These are phyloP conservation scores for Meganola albula DNA, from an alignment of 2,888 invertebrate species.

Conservation along the genomic window DNA sequence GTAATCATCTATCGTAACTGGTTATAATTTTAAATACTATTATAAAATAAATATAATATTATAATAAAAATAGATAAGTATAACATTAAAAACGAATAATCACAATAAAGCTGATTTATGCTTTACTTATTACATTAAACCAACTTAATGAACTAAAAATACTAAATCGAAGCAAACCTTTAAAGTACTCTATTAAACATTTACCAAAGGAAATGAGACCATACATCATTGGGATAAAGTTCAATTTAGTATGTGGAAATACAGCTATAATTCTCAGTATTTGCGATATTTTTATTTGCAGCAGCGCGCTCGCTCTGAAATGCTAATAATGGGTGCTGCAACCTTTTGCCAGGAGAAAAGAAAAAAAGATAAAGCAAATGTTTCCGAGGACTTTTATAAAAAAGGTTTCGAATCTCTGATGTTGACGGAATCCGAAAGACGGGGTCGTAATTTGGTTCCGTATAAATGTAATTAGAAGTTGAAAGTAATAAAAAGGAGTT, in stretches of 20 bases:
- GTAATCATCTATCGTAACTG: slow-evolving; percentile 8
- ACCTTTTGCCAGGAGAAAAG: slow-evolving; percentile 24
- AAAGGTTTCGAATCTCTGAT: too few species aligned
- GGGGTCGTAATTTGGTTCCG: too few species aligned
- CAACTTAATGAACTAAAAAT: slow-evolving; percentile 26
- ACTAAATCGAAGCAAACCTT: slow-evolving; percentile 21
- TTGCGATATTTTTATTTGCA: slow-evolving; percentile 37
- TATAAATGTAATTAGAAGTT: too few species aligned
- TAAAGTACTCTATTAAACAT: slow-evolving; percentile 19
- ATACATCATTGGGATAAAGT: slow-evolving; percentile 24
- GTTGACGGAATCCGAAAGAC: too few species aligned
- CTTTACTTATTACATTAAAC: slow-evolving; percentile 21
- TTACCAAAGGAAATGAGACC: slow-evolving; percentile 31
- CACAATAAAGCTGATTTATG: slow-evolving; percentile 9
- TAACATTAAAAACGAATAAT: too few species aligned
- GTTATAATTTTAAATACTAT: slow-evolving; percentile 3
- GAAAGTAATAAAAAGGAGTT: too few species aligned
- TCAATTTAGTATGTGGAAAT: slow-evolving; percentile 18
- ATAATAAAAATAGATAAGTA: too few species aligned
- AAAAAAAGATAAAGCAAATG: too few species aligned
- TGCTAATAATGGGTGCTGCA: slow-evolving; percentile 35
- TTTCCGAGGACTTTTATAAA: too few species aligned
- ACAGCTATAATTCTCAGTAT: slow-evolving; percentile 22
- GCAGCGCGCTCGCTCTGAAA: slow-evolving; percentile 27
- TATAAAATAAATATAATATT: slow-evolving; percentile 16